Conservation (phyloP, 2,888 invertebrate species). For the Pseudococcus longispinus region DNA sequence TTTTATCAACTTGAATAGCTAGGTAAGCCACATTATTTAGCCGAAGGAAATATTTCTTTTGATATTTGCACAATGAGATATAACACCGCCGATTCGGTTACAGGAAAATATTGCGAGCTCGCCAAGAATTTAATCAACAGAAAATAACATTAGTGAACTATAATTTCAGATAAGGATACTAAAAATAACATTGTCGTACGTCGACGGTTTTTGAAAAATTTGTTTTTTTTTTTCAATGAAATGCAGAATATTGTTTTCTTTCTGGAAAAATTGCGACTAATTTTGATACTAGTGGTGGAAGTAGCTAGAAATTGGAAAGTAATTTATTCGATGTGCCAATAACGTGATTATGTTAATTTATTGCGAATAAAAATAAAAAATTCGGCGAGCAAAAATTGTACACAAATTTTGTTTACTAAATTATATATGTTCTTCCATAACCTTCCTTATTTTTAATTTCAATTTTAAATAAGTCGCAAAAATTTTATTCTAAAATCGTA, state of each 20-base stretch:
- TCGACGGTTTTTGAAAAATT: not conserved
- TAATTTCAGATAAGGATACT: not conserved
- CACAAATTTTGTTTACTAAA: not conserved
- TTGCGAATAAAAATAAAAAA: not conserved
- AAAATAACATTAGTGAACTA: not conserved
- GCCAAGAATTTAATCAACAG: conserved; percentile 28
- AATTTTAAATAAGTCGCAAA: not conserved
- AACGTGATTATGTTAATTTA: not conserved
- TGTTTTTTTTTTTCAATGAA: not conserved
- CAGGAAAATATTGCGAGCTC: not conserved
- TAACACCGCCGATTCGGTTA: not conserved
- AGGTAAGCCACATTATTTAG: not conserved
- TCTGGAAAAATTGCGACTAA: not conserved
- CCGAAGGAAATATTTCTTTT: not conserved
- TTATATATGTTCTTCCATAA: not conserved
- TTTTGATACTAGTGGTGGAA: not conserved
- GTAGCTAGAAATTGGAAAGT: not conserved
- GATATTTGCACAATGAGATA: not conserved
- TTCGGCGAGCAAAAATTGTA: not conserved
- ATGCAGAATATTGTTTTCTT: not conserved
- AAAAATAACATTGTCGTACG: not conserved
- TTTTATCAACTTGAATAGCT: not conserved
- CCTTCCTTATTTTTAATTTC: not conserved
- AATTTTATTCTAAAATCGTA: not conserved
- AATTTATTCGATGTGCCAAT: not conserved